phyloP scores from a whole-genome alignment of 2,797 vertebrate genomes.

The Hemitrygon akajei region DNA sequence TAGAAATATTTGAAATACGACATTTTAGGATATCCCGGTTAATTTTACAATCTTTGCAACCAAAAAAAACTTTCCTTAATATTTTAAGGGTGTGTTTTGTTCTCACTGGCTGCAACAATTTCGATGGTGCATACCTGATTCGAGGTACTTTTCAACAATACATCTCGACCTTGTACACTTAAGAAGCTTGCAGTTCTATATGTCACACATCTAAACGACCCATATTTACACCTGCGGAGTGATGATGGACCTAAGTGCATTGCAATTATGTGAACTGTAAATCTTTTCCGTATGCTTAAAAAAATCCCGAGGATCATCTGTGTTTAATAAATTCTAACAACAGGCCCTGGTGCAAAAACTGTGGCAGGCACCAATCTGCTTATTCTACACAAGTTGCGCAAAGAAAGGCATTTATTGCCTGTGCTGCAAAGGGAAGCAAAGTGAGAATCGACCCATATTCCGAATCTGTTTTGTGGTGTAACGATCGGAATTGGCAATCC shows the following conservation, averaged over 20 bases:
- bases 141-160: not conserved
- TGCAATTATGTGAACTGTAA: constrained; percentile 57
- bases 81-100: not conserved
- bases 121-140: not conserved
- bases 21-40: not conserved
- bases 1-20: not conserved
- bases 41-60: not conserved
- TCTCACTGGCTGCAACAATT: not conserved
- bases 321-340: constrained; percentile 56
- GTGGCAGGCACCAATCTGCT: constrained; percentile 43
- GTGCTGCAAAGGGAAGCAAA: not conserved
- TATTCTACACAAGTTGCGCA: constrained; percentile 41
- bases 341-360: constrained; percentile 47
- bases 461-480: not conserved
- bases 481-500: not conserved
- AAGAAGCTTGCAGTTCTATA: not conserved
- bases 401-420: constrained; percentile 38
- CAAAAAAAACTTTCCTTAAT: not conserved
- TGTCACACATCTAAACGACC: constrained; percentile 29
- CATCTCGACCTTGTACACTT: not conserved
- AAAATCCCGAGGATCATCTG: constrained; percentile 54
- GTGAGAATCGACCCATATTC: not conserved
- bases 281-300: constrained; percentile 58
- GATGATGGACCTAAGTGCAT: constrained; percentile 46
- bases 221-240: constrained; percentile 56